These are phyloP conservation scores for Indri indri DNA, from an alignment of 2,113 vertebrate species.

Conservation along the genomic window DNA sequence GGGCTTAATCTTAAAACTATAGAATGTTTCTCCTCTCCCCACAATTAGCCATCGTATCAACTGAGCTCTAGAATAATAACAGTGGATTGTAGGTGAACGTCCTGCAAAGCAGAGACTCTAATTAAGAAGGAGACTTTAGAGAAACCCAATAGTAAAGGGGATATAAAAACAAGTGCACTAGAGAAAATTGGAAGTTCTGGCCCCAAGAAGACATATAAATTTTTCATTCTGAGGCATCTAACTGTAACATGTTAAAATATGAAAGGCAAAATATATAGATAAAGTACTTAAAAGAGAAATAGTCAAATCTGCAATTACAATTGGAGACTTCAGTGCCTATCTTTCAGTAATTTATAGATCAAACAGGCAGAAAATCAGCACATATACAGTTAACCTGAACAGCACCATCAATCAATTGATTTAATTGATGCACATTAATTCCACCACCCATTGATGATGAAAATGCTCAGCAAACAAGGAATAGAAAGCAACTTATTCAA, in stretches of 20 bases:
- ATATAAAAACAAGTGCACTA: not conserved
- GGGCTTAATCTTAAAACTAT: not conserved
- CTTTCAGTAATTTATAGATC: not conserved
- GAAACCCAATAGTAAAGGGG: not conserved
- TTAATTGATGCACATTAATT: not conserved
- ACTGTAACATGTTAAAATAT: not conserved
- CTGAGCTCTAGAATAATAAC: not conserved
- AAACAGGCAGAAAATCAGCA: not conserved
- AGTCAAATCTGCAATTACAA: not conserved
- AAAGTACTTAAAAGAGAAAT: not conserved
- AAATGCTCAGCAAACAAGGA: not conserved
- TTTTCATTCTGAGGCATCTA: not conserved
- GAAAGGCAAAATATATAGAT: not conserved
- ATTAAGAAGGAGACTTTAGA: not conserved
- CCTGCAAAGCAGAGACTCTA: not conserved
- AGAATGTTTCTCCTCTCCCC: not conserved
- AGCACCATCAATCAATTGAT: not conserved
- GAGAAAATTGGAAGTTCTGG: not conserved
- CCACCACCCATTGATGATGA: not conserved
- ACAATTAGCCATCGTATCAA: not conserved
- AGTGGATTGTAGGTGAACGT: not conserved
- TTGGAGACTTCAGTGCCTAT: not conserved
- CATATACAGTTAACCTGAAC: not conserved
- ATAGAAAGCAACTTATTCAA: not conserved
- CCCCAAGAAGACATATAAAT: not conserved